Evolutionary conservation across 1,140 invertebrate genomes (phyloP).

Genomic region (Coboldia fuscipes): DNA sequence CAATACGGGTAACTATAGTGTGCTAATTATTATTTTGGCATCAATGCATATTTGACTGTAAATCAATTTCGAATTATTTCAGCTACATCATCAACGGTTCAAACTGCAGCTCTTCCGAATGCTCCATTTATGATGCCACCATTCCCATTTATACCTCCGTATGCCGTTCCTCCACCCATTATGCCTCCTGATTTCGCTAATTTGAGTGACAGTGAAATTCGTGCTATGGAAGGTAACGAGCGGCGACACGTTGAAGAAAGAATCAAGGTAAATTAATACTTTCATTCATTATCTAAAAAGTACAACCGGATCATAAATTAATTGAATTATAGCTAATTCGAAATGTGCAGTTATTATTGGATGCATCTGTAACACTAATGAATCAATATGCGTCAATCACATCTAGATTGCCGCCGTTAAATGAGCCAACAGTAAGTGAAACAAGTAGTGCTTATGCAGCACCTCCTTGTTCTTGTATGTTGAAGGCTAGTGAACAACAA

Average conservation of each 20-base stretch:
- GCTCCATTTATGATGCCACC: slow-evolving; percentile 21
- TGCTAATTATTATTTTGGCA: slow-evolving; percentile 9
- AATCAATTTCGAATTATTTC: slow-evolving; percentile 13
- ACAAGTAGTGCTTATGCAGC: slow-evolving; percentile 3
- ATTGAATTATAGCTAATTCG: slow-evolving; percentile 24
- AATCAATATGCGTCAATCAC: slow-evolving; percentile 51
- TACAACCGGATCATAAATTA: background rate
- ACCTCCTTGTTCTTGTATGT: background rate
- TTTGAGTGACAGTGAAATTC: slow-evolving; percentile 64
- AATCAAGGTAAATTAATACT: slow-evolving; percentile 31
- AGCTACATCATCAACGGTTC: slow-evolving; percentile 5
- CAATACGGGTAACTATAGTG: too few relatives aligned
- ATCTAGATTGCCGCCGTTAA: slow-evolving; percentile 14
- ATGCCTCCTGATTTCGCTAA: slow-evolving; percentile 51
- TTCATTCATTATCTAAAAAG: background rate
- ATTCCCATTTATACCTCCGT: slow-evolving; percentile 27
- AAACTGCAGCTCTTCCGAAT: too few relatives aligned
- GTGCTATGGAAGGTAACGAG: slow-evolving; percentile 69
- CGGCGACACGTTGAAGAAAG: slow-evolving; percentile 74
- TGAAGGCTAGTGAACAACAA: background rate
- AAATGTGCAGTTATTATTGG: slow-evolving; percentile 71
- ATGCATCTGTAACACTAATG: slow-evolving; percentile 74
- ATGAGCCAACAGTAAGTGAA: slow-evolving; percentile 22
- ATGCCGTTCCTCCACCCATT: slow-evolving; percentile 41
- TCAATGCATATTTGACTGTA: too few relatives aligned